Evolutionary conservation across 2,888 invertebrate genomes (phyloP).

Genomic region (Heteromyza rotundicornis): DNA sequence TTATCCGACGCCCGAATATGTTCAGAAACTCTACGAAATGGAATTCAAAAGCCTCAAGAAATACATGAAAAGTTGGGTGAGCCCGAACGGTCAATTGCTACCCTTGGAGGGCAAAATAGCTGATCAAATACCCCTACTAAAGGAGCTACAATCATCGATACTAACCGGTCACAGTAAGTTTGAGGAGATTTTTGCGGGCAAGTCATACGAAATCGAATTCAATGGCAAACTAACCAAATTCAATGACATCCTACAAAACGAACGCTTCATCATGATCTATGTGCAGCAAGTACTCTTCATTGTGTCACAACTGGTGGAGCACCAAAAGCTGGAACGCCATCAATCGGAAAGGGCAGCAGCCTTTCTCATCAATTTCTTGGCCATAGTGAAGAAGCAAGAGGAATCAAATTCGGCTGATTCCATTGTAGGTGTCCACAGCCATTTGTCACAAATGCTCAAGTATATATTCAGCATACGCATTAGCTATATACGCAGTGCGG

Average conservation of each 20-base stretch:
- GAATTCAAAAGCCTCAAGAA: slow-evolving; percentile 32
- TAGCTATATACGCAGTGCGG: slow-evolving; percentile 43
- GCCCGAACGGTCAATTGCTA: slow-evolving; percentile 5
- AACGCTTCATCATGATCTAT: slow-evolving; percentile 53
- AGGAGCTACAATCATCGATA: slow-evolving; percentile 38
- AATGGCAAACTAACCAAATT: slow-evolving; percentile 42
- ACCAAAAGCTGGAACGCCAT: slow-evolving; percentile 31
- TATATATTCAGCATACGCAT: slow-evolving; percentile 56
- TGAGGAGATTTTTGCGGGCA: slow-evolving; percentile 37
- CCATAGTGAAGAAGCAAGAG: slow-evolving; percentile 36
- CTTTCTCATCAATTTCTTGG: slow-evolving; percentile 43
- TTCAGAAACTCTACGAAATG: slow-evolving; percentile 39
- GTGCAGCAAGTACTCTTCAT: slow-evolving; percentile 51
- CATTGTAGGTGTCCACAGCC: slow-evolving; percentile 14
- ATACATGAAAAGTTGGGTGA: slow-evolving; percentile 47
- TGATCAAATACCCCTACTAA: slow-evolving; percentile 38
- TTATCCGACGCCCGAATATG: slow-evolving; percentile 46
- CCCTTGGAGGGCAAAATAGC: slow-evolving; percentile 19
- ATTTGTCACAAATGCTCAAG: slow-evolving; percentile 46
- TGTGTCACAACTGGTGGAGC: slow-evolving; percentile 41
- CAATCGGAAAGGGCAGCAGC: slow-evolving; percentile 46
- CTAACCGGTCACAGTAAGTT: slow-evolving; percentile 32
- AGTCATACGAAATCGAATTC: slow-evolving; percentile 38
- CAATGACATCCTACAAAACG: slow-evolving; percentile 40
- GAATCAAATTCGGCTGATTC: slow-evolving; percentile 11